phyloP scores from a whole-genome alignment of 2,888 invertebrate species.

The Idaea straminata region DNA sequence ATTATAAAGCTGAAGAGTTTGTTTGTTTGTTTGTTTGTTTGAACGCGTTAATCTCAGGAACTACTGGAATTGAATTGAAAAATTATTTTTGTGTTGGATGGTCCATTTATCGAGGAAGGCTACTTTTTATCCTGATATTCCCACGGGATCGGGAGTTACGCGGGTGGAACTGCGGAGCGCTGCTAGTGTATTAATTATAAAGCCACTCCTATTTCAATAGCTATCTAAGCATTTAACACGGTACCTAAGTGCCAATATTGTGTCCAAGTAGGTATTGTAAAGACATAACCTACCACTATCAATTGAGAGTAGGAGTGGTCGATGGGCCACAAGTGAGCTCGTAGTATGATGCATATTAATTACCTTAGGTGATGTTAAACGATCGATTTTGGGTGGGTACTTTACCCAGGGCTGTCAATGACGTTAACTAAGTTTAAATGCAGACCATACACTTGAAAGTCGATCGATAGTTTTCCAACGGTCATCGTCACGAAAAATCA shows the following conservation, averaged over 20 bases:
- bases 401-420: background rate
- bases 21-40: no score
- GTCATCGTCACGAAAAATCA: no score
- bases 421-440: background rate
- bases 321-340: slow-evolving; percentile 10
- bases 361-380: slow-evolving; percentile 28
- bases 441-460: background rate
- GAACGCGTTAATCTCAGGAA: no score
- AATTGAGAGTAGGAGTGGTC: background rate
- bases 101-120: no score
- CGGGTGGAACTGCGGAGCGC: no score
- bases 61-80: no score
- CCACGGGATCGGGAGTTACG: no score
- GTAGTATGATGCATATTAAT: slow-evolving; percentile 35
- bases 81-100: no score
- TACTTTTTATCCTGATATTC: no score
- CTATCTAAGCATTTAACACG: background rate
- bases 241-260: background rate
- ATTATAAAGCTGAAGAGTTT: no score
- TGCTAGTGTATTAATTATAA: background rate
- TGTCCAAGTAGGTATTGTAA: background rate
- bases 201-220: background rate
- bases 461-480: no score
- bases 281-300: background rate
- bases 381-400: slow-evolving; percentile 21